Conservation (phyloP, 2,888 invertebrate species). For the Omphaloscelis lunosa region DNA sequence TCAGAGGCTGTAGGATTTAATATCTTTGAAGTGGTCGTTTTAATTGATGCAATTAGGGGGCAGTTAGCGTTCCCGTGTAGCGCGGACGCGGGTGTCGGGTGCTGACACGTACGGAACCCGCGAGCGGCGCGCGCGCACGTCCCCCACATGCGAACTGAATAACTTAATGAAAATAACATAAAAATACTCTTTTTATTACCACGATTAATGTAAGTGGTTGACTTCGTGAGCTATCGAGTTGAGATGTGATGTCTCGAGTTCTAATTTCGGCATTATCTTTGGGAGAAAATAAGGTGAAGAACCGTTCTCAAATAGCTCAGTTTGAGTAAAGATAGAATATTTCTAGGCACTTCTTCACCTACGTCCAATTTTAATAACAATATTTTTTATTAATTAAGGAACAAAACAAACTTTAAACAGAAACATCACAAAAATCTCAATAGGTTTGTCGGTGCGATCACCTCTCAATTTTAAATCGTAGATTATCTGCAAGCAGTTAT, state of each 20-base stretch:
- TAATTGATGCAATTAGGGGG: conserved; percentile 83
- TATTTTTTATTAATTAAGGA: too few species aligned
- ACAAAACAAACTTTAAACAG: too few species aligned
- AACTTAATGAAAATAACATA: conserved; percentile 75
- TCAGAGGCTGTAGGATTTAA: conserved; percentile 78
- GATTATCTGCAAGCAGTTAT: conserved; percentile 9
- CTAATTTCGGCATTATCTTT: conserved; percentile 29
- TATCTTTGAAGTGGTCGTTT: conserved; percentile 74
- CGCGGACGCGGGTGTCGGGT: conserved; percentile 65
- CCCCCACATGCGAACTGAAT: conserved; percentile 77
- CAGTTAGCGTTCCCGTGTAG: conserved; percentile 70
- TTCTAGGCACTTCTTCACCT: not conserved
- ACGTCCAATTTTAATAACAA: not conserved
- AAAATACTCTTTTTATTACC: conserved; percentile 69
- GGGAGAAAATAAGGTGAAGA: not conserved
- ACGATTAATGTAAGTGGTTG: conserved; percentile 58
- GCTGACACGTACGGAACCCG: conserved; percentile 74
- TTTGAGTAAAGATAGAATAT: not conserved
- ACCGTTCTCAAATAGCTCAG: too few species aligned
- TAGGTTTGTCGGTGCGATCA: not conserved
- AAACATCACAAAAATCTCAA: too few species aligned
- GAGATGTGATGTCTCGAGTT: conserved; percentile 43
- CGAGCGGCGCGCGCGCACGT: conserved; percentile 74
- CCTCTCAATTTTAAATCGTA: not conserved
- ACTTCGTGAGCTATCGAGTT: conserved; percentile 43